Base-by-base conservation (phyloP, 2,888 invertebrate species). In the Platynereis dumerilii region DNA sequence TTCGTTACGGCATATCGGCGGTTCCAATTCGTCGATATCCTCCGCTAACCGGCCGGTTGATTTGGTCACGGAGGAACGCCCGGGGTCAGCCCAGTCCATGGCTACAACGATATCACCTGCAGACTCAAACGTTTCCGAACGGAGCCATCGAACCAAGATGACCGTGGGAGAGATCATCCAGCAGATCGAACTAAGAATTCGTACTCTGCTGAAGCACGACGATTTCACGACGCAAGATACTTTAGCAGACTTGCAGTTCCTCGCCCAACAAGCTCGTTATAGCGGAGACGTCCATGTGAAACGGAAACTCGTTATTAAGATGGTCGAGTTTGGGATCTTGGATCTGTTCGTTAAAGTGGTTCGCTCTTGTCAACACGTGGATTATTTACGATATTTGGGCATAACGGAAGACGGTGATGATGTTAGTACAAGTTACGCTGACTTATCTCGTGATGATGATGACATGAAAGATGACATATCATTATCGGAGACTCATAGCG, bases 191-290 rank as follows among this genome's bases (percentile, higher is more conserved):
- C 24, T 22, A 2, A 63, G 55, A 55, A 20, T 57, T 2, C 42
- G 54, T 29, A 15, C 27, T 1, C 53, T 70, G 26, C 29, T 58
- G 22, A 24, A 27, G 12, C 26, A 45, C 20, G 66, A 64, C 1
- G 64, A 68, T 52, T 68, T 70, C 61, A 69, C 68, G 3, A 42
- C 29, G 20, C 26, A 52, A 5, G 68, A 65, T 17, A 39, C 53
- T 10, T 53, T 60, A 22, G 42, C 68, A 10, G 70, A 70, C 48
- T 62, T 70, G 27, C 54, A 54, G 45, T 70, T 64, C 58, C 53
- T 70, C 2, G 60, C 70, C 7, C 65, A 65, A 22, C 70, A 70
- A 52, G 63, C 70, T 1, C 48, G 70, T 22, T 68, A 70, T 52
- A 69, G 45, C 29, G 58, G 65, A 12, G 70, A 70, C 44, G 39